phyloP scores from a whole-genome alignment of 2,888 invertebrate genomes.

The Polydrusus cervinus region DNA sequence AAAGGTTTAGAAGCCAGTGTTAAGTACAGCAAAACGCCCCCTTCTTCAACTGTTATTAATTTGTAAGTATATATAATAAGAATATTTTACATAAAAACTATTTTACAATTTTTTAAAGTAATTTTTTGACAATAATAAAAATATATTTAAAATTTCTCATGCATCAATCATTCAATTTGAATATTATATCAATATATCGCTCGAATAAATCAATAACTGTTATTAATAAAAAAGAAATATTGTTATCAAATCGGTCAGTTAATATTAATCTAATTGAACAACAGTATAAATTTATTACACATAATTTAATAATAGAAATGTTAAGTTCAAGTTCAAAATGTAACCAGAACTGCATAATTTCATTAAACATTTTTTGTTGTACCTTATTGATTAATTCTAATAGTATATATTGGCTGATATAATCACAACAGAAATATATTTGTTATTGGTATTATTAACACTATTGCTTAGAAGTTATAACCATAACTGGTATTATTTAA shows the following conservation, averaged over 20 bases:
- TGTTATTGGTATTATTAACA: background rate
- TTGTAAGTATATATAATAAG: no score
- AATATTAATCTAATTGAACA: constrained; percentile 26
- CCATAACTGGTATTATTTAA: constrained; percentile 21
- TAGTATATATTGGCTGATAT: constrained; percentile 20
- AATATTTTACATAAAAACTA: no score
- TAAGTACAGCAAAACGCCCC: no score
- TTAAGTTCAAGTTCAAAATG: constrained; percentile 43
- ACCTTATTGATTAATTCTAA: constrained; percentile 18
- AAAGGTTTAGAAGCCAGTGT: no score
- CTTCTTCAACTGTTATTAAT: no score
- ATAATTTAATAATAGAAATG: constrained; percentile 43
- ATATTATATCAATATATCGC: no score
- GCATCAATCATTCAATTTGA: no score
- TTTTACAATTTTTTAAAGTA: no score
- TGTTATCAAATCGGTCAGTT: constrained; percentile 32
- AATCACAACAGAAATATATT: constrained; percentile 25
- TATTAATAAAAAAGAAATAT: constrained; percentile 10
- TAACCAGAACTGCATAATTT: constrained; percentile 29
- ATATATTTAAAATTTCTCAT: no score
- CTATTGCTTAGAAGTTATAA: constrained; percentile 19
- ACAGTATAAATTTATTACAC: constrained; percentile 16
- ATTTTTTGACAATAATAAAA: no score
- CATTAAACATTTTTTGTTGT: background rate
- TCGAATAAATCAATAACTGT: no score